A percentile compares a stretch with the other conserved stretches of the same genome.
Evolutionary conservation across 2,113 vertebrate genomes (phyloP).

Genomic region (Atrichornis clamosus): DNA sequence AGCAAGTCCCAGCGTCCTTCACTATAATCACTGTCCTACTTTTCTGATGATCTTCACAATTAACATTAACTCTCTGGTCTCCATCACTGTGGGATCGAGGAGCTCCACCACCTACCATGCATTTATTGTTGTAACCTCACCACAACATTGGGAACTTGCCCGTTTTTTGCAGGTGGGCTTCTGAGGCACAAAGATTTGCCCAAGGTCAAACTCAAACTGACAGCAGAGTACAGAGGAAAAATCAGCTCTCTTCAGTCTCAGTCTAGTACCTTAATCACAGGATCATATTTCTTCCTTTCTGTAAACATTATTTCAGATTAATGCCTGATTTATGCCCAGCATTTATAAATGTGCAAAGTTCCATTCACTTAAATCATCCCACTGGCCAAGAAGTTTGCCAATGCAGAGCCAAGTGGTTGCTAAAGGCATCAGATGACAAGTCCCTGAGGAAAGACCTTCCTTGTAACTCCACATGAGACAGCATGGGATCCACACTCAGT

Average conservation of each 20-base stretch:
- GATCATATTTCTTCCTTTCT: not conserved
- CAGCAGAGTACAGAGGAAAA: not conserved
- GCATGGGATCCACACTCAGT: not conserved
- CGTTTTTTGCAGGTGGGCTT: not conserved
- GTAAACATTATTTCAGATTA: not conserved
- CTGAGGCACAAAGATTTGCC: not conserved
- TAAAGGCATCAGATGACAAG: not conserved
- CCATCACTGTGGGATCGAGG: not conserved
- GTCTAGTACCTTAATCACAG: not conserved
- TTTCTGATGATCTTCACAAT: not conserved
- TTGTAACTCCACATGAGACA: not conserved
- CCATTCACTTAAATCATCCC: not conserved
- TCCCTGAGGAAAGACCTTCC: not conserved
- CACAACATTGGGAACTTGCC: not conserved
- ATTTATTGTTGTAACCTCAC: not conserved
- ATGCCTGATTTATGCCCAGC: not conserved
- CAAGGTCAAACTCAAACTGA: not conserved
- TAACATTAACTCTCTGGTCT: not conserved
- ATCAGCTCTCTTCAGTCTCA: not conserved
- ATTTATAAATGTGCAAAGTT: not conserved
- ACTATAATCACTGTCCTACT: not conserved
- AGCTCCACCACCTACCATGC: not conserved
- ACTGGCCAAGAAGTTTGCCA: not conserved
- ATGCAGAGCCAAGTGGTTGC: not conserved
- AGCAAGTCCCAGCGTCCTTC: not conserved